phyloP scores from a whole-genome alignment of 2,797 vertebrate genomes.

The Pipistrellus nathusii region DNA sequence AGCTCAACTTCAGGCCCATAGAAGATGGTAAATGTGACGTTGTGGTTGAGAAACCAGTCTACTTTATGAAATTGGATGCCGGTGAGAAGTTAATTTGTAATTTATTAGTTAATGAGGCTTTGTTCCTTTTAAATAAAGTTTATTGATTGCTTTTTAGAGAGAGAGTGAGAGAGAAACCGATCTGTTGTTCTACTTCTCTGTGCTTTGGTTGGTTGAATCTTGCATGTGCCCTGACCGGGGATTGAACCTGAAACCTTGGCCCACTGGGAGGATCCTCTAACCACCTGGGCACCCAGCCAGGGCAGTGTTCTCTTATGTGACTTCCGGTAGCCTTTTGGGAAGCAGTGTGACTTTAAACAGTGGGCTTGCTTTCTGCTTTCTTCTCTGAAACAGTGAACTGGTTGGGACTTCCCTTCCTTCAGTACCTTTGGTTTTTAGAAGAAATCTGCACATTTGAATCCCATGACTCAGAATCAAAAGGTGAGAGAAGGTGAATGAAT shows the following conservation, averaged over 20 bases:
- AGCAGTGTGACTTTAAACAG: background rate
- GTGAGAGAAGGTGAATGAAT: background rate
- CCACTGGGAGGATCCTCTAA: background rate
- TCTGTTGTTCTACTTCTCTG: background rate
- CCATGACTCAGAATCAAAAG: slow-evolving; percentile 14
- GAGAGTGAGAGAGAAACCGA: background rate
- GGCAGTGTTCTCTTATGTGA: background rate
- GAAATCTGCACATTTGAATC: background rate
- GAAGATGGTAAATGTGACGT: slow-evolving; percentile 93
- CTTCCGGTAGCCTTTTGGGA: background rate
- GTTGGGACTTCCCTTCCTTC: slow-evolving; percentile 40
- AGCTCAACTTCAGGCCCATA: slow-evolving; percentile 91
- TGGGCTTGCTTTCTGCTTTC: slow-evolving; percentile 6
- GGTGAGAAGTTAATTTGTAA: slow-evolving; percentile 87
- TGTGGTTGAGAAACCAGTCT: slow-evolving; percentile 93
- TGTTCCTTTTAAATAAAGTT: background rate
- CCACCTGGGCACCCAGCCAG: background rate
- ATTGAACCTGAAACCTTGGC: background rate
- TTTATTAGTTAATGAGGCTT: background rate
- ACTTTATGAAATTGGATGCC: slow-evolving; percentile 99
- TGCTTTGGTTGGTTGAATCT: background rate
- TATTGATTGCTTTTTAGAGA: background rate
- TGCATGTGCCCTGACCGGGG: background rate
- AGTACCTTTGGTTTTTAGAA: slow-evolving; percentile 41
- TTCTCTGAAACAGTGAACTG: slow-evolving; percentile 37